These are phyloP conservation scores for Heliconius himera DNA, from an alignment of 1,140 invertebrate species.

Conservation along the genomic window DNA sequence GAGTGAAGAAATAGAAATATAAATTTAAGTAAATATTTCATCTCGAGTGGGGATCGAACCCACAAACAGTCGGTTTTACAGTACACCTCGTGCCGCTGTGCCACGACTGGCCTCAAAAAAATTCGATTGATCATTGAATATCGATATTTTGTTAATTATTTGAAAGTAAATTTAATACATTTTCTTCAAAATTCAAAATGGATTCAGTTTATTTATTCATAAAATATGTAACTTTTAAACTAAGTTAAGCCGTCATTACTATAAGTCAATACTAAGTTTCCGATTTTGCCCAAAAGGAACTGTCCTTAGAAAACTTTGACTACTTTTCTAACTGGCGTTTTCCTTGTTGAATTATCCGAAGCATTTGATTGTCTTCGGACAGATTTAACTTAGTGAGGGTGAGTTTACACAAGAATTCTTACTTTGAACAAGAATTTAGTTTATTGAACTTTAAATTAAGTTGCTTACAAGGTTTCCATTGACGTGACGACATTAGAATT, in stretches of 20 bases:
- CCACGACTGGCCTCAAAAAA: no score
- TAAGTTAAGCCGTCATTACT: not conserved
- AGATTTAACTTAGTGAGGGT: conserved; percentile 2
- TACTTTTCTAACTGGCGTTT: not conserved
- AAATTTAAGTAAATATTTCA: no score
- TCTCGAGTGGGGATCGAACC: no score
- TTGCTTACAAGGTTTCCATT: not conserved
- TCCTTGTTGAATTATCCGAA: conserved; percentile 15
- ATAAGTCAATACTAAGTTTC: not conserved
- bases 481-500: not conserved
- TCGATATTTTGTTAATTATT: no score
- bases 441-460: not conserved
- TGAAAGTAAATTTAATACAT: no score
- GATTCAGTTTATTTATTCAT: not conserved
- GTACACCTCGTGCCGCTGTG: no score
- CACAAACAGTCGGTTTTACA: no score
- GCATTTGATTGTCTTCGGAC: conserved; percentile 3
- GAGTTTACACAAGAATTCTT: conserved; percentile 20
- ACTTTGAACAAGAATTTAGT: not conserved
- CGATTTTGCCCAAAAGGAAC: not conserved
- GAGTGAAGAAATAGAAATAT: no score
- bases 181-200: no score
- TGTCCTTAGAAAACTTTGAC: not conserved
- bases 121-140: no score
- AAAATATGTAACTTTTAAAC: not conserved